Evolutionary conservation across 2,888 invertebrate species (phyloP).

Genomic region (Coleophora deauratella): DNA sequence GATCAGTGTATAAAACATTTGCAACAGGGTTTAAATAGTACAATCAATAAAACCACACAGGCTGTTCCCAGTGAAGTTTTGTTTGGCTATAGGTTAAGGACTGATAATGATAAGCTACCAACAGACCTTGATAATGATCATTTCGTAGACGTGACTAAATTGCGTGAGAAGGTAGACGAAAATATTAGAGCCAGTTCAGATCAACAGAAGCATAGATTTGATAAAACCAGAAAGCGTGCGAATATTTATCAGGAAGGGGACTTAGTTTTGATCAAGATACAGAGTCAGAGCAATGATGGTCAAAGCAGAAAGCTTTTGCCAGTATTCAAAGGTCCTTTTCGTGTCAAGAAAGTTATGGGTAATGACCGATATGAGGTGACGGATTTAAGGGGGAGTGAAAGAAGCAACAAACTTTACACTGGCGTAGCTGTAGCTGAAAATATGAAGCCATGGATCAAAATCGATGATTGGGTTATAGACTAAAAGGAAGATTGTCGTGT

Average conservation of each 20-base stretch:
- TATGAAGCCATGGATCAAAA: conserved; percentile 15
- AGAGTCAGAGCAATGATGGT: conserved; percentile 12
- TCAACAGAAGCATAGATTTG: conserved; percentile 19
- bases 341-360: conserved; percentile 7
- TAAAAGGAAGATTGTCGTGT: conserved; percentile 13
- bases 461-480: conserved; percentile 6
- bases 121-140: conserved; percentile 7
- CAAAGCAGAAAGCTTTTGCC: conserved; percentile 13
- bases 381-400: conserved; percentile 10
- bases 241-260: conserved; percentile 9
- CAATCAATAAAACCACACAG: conserved; percentile 18
- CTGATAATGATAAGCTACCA: conserved; percentile 10
- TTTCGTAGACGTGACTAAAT: conserved; percentile 6
- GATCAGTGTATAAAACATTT: conserved; percentile 20
- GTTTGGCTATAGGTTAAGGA: conserved; percentile 17
- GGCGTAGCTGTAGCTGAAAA: conserved; percentile 12
- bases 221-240: background rate
- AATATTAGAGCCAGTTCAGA: conserved; percentile 16
- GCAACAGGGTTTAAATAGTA: conserved; percentile 27
- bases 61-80: conserved; percentile 22
- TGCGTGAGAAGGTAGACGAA: conserved; percentile 24
- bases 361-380: conserved; percentile 10
- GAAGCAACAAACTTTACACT: conserved; percentile 8
- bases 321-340: conserved; percentile 14
- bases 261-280: conserved; percentile 13